Conservation (phyloP, 1,140 invertebrate species). For the Neodiprion virginianus region DNA sequence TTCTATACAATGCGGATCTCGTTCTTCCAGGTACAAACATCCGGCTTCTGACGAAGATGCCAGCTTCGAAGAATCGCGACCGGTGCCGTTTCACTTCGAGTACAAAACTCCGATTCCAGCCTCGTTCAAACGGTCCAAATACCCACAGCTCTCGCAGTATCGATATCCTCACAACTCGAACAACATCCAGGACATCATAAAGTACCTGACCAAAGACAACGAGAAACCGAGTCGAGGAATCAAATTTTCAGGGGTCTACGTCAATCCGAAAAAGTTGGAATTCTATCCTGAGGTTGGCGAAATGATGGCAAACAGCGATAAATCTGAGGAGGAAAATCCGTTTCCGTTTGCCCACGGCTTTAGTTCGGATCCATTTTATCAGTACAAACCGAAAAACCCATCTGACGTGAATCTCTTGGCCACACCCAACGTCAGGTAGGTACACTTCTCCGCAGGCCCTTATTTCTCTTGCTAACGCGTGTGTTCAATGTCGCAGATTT, state of each 20-base stretch:
- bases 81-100: conserved; percentile 50
- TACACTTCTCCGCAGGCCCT: not conserved
- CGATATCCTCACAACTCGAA: conserved; percentile 55
- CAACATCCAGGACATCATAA: conserved; percentile 64
- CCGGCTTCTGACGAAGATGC: conserved; percentile 29
- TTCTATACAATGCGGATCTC: not conserved
- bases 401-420: conserved; percentile 64
- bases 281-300: conserved; percentile 34
- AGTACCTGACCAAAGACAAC: conserved; percentile 51
- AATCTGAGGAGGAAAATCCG: conserved; percentile 37
- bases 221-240: conserved; percentile 44
- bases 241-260: conserved; percentile 55
- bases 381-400: conserved; percentile 63
- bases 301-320: conserved; percentile 38
- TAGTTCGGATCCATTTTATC: conserved; percentile 57
- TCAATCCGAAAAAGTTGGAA: conserved; percentile 54
- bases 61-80: conserved; percentile 32
- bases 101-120: conserved; percentile 47
- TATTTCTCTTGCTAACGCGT: not conserved
- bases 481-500: conserved; percentile 38
- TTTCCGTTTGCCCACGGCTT: conserved; percentile 26
- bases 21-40: conserved; percentile 34
- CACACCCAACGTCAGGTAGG: conserved; percentile 54
- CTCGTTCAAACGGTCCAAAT: conserved; percentile 52
- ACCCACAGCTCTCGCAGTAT: conserved; percentile 59